phyloP scores from a whole-genome alignment of 2,113 vertebrate species.

The Sylvietta virens region DNA sequence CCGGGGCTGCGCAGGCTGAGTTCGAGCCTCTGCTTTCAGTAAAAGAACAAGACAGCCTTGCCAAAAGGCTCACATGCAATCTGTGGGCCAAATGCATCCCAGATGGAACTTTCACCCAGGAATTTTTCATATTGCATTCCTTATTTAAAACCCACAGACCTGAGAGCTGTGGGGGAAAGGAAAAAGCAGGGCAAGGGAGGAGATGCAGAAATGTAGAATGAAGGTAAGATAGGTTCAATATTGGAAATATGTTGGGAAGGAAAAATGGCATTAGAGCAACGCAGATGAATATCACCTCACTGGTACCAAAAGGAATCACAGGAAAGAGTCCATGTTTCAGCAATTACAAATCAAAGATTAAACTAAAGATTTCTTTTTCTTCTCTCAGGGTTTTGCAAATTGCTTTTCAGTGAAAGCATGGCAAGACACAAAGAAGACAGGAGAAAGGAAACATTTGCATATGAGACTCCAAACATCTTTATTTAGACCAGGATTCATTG shows the following conservation, averaged over 20 bases:
- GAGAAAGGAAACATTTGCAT: not conserved
- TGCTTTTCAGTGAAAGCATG: not conserved
- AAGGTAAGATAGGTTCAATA: not conserved
- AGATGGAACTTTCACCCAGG: constrained; percentile 32
- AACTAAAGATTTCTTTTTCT: not conserved
- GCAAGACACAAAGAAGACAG: not conserved
- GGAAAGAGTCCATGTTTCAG: not conserved
- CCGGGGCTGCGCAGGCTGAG: constrained; percentile 13
- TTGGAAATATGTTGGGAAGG: not conserved
- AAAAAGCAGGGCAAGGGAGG: not conserved
- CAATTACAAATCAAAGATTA: not conserved
- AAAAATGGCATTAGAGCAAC: not conserved
- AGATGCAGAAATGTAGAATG: not conserved
- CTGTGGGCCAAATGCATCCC: constrained; percentile 22
- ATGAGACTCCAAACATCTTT: not conserved
- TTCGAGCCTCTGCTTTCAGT: constrained; percentile 20
- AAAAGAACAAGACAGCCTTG: not conserved
- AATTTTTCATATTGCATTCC: not conserved
- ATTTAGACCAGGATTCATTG: not conserved
- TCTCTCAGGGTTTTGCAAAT: not conserved
- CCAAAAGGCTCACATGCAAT: not conserved
- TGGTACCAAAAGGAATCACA: not conserved
- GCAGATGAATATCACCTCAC: not conserved
- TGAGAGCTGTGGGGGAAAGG: not conserved
- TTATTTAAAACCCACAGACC: not conserved